These are phyloP conservation scores for Pogonomyrmex californicus DNA, from an alignment of 1,140 invertebrate genomes.

Conservation along the genomic window DNA sequence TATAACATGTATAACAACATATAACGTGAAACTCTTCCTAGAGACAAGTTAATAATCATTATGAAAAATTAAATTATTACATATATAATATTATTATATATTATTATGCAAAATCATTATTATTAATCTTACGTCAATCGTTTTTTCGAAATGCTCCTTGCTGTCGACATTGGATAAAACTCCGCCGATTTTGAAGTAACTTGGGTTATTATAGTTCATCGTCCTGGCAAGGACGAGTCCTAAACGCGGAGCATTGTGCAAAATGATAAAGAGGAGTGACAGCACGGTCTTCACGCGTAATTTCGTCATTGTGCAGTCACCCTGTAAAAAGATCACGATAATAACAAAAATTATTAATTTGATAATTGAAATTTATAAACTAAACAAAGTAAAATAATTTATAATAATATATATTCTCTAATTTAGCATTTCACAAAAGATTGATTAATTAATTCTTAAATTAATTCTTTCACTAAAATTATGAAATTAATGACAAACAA, in stretches of 20 bases:
- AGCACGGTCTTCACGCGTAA: constrained; percentile 46
- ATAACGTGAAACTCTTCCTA: not conserved
- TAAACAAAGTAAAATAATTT: not conserved
- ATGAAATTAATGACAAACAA: not conserved
- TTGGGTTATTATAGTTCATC: constrained; percentile 88
- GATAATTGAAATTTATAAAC: not conserved
- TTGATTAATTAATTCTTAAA: not conserved
- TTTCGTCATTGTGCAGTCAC: constrained; percentile 47
- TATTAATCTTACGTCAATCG: constrained; percentile 91
- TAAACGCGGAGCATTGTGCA: constrained; percentile 54
- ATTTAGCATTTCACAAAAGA: not conserved
- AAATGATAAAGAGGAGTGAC: constrained; percentile 63
- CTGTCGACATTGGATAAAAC: constrained; percentile 94
- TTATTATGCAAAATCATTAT: not conserved
- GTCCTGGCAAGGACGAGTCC: constrained; percentile 36
- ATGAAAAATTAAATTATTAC: not conserved
- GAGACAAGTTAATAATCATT: not conserved
- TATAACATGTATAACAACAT: not conserved
- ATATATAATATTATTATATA: not conserved
- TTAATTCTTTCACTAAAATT: not conserved
- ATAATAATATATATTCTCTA: not conserved
- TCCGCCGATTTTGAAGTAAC: constrained; percentile 95
- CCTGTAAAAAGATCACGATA: not conserved
- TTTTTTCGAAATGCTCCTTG: constrained; percentile 92
- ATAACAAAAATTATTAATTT: not conserved